Conservation (phyloP, 1,140 invertebrate genomes). For the Cyclina sinensis region DNA sequence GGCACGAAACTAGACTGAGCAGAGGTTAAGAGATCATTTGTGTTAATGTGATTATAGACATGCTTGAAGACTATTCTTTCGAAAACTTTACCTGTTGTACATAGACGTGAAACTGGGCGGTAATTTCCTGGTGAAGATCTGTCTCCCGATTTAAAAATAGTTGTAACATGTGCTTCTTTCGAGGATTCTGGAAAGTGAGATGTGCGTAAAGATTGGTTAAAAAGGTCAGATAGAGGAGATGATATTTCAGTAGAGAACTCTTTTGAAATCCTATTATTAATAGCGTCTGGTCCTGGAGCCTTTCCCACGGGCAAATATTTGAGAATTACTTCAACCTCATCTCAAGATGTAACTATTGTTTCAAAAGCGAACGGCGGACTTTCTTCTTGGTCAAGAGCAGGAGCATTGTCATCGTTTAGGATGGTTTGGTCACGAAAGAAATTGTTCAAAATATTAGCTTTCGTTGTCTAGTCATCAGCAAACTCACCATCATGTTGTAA, state of each 20-base stretch:
- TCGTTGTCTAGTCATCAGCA: background rate
- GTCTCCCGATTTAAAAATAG: slow-evolving; percentile 3
- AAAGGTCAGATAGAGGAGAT: background rate
- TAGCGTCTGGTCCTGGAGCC: background rate
- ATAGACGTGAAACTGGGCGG: background rate
- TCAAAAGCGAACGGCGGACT: background rate
- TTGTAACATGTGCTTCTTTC: background rate
- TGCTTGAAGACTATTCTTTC: background rate
- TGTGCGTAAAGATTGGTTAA: background rate
- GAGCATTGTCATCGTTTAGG: background rate
- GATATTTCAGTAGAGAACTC: background rate
- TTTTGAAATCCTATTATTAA: background rate
- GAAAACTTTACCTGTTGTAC: background rate
- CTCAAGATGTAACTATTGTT: background rate
- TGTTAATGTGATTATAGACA: background rate
- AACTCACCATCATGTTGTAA: background rate
- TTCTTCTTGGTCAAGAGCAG: background rate
- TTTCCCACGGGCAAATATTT: background rate
- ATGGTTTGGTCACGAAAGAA: slow-evolving; percentile 6
- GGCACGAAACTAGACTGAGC: background rate
- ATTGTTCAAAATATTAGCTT: slow-evolving; percentile 35
- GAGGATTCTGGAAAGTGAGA: background rate
- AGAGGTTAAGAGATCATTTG: background rate
- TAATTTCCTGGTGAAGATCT: background rate
- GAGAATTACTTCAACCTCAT: background rate